Evolutionary conservation across 2,113 vertebrate species (phyloP).

Genomic region (Pelecanus crispus): DNA sequence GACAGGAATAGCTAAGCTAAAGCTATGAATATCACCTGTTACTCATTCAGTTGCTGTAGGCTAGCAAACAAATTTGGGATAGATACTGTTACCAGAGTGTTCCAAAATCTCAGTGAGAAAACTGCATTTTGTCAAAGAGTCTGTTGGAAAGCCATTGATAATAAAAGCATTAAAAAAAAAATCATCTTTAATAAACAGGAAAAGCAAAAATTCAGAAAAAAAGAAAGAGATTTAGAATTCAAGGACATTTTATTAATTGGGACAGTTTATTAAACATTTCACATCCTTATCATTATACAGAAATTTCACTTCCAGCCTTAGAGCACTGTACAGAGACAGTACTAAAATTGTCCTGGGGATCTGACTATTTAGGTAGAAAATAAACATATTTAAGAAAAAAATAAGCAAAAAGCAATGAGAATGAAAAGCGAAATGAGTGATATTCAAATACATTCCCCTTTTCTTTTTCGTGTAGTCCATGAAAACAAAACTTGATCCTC

Average conservation of each 20-base stretch:
- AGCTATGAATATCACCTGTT: not conserved
- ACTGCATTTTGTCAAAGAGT: not conserved
- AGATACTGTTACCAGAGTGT: not conserved
- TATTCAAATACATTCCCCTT: not conserved
- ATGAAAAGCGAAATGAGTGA: not conserved
- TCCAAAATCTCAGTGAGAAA: not conserved
- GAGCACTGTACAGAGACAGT: not conserved
- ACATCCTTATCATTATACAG: not conserved
- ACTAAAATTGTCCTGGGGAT: not conserved
- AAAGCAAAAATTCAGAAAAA: not conserved
- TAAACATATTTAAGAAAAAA: not conserved
- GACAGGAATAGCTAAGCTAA: not conserved
- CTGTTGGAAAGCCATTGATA: not conserved
- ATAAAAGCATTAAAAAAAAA: not conserved
- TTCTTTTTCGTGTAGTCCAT: not conserved
- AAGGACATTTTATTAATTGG: not conserved
- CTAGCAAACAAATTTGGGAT: not conserved
- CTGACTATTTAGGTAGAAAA: not conserved
- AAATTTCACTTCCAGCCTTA: not conserved
- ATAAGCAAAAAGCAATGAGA: not conserved
- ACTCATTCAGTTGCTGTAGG: not conserved
- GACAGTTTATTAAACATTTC: not conserved
- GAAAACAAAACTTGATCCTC: not conserved
- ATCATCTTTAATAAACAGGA: not conserved
- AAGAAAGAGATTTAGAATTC: not conserved